A percentile compares a stretch with the other conserved stretches of the same genome.
Conservation (phyloP, 2,888 invertebrate genomes). For the Stegophylla sp. region DNA sequence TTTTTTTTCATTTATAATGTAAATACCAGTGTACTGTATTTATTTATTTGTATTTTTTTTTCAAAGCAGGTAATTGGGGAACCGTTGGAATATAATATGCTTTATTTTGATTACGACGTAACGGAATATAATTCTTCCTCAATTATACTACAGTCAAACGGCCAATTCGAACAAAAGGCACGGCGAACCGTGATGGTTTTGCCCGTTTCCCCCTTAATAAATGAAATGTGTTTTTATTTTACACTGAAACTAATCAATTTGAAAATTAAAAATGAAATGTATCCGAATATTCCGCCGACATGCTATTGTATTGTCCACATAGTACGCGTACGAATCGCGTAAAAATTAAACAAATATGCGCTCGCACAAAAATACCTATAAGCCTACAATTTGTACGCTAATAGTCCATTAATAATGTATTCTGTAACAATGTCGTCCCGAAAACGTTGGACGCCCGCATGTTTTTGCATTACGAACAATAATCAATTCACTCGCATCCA, state of each 20-base stretch:
- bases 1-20: slow-evolving; percentile 11
- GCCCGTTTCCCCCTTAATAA: background rate
- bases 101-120: slow-evolving; percentile 29
- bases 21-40: slow-evolving; percentile 27
- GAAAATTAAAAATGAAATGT: background rate
- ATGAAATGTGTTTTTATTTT: background rate
- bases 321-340: background rate
- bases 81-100: background rate
- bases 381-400: background rate
- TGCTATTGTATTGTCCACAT: background rate
- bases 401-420: background rate
- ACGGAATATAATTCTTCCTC: background rate
- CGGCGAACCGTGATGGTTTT: background rate
- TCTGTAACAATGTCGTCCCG: background rate
- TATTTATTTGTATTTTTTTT: background rate
- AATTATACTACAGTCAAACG: background rate
- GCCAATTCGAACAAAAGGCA: slow-evolving; percentile 17
- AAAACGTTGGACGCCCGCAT: background rate
- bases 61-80: slow-evolving; percentile 6
- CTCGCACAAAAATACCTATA: background rate
- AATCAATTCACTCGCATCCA: too few relatives aligned
- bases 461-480: background rate
- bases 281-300: background rate
- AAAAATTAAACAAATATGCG: background rate
- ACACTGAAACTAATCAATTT: slow-evolving; percentile 7